Evolutionary conservation across 92 coral and sea anemone genomes (phyloP).

Genomic region (Zoanthus sansibaricus): DNA sequence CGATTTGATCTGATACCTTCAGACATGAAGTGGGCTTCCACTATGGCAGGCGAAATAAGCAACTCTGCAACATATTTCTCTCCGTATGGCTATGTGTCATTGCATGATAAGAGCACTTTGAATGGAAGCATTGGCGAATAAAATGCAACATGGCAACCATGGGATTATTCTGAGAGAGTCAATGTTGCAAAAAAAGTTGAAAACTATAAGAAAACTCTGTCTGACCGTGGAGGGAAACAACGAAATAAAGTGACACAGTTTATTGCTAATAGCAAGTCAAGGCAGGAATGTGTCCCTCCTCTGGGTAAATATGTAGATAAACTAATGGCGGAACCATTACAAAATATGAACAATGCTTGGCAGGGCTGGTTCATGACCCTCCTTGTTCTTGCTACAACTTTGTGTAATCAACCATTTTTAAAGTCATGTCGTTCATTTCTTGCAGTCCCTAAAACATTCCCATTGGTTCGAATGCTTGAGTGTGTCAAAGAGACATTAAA

Average conservation of each 20-base stretch:
- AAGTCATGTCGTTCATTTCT: too few relatives aligned
- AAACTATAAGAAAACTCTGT: conserved; percentile 47
- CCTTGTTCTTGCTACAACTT: too few relatives aligned
- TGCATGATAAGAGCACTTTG: conserved; percentile 44
- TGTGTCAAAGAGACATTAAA: conserved; percentile 32
- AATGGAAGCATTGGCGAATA: conserved; percentile 56
- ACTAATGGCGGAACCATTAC: conserved; percentile 63
- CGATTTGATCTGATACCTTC: conserved; percentile 56
- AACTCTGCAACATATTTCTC: conserved; percentile 66
- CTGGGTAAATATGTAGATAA: conserved; percentile 60
- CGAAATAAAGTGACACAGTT: conserved; percentile 56
- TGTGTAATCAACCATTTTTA: too few relatives aligned
- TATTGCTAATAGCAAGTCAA: conserved; percentile 50
- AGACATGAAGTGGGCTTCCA: conserved; percentile 69
- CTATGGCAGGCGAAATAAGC: conserved; percentile 69
- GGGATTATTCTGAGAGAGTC: conserved; percentile 58
- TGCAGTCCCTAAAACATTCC: too few relatives aligned
- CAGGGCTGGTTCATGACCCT: conserved; percentile 49
- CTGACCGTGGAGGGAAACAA: conserved; percentile 58
- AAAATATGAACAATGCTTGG: conserved; percentile 67
- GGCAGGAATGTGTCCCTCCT: conserved; percentile 61
- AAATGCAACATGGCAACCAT: conserved; percentile 61
- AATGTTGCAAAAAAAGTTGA: conserved; percentile 61
- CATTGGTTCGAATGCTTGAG: too few relatives aligned
- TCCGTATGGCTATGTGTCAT: conserved; percentile 58